Evolutionary conservation across 2,888 invertebrate genomes (phyloP).

Genomic region (Strigamia crassipes): DNA sequence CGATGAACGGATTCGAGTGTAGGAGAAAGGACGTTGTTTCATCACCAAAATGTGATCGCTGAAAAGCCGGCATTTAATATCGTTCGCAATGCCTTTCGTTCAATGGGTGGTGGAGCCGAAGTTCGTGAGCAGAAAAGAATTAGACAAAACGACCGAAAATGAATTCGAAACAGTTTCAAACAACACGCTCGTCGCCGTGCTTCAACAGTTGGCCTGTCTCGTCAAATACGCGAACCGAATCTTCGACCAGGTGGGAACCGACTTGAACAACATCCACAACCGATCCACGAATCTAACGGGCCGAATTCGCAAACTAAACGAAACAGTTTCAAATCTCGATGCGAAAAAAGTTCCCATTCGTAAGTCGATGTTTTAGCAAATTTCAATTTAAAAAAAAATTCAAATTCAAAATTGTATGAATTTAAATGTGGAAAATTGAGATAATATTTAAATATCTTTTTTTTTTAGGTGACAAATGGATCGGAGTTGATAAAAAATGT

Average conservation of each 20-base stretch:
- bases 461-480: background rate
- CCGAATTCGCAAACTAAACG: slow-evolving; percentile 73
- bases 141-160: slow-evolving; percentile 62
- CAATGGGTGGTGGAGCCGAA: slow-evolving; percentile 82
- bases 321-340: slow-evolving; percentile 74
- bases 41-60: background rate
- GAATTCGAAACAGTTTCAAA: slow-evolving; percentile 86
- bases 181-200: slow-evolving; percentile 80
- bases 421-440: too few relatives aligned
- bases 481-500: background rate
- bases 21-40: background rate
- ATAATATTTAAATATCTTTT: too few relatives aligned
- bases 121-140: slow-evolving; percentile 71
- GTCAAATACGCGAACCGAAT: slow-evolving; percentile 82
- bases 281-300: slow-evolving; percentile 73
- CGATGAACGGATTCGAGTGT: background rate
- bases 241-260: slow-evolving; percentile 77
- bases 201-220: slow-evolving; percentile 82
- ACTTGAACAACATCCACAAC: slow-evolving; percentile 74
- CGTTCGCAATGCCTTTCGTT: slow-evolving; percentile 76
- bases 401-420: too few relatives aligned
- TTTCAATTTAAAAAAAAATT: too few relatives aligned
- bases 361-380: slow-evolving; percentile 74
- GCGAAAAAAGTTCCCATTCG: slow-evolving; percentile 92
- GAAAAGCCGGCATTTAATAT: background rate